A percentile compares a stretch with the other conserved stretches of the same genome.
phyloP scores from a whole-genome alignment of 2,888 invertebrate genomes.

The Agyllia agylla region DNA sequence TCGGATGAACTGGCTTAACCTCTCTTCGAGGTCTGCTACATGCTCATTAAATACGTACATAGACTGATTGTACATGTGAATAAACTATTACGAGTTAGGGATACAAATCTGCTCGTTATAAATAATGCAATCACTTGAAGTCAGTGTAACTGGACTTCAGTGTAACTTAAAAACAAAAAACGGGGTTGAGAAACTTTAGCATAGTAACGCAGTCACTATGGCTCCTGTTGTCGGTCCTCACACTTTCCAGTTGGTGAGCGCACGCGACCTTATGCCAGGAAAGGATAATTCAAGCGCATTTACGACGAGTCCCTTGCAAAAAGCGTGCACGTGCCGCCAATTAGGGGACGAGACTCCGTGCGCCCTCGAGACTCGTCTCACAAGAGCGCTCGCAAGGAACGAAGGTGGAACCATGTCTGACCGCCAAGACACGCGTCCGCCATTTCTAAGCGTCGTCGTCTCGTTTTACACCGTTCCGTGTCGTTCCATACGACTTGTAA shows the following conservation, averaged over 20 bases:
- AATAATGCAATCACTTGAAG: neutral
- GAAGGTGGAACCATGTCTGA: constrained; percentile 80
- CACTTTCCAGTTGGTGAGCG: constrained; percentile 26
- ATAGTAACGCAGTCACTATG: constrained; percentile 24
- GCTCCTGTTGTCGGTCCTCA: neutral
- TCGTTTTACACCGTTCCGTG: constrained; percentile 80
- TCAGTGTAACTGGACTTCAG: neutral
- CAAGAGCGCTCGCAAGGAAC: constrained; percentile 79
- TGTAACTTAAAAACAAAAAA: neutral
- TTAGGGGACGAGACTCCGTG: constrained; percentile 84
- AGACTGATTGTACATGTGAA: neutral
- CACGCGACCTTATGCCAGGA: constrained; percentile 83
- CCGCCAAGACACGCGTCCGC: constrained; percentile 84
- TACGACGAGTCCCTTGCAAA: constrained; percentile 83
- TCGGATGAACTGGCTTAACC: constrained; percentile 85
- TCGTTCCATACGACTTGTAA: constrained; percentile 84
- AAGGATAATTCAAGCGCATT: constrained; percentile 83
- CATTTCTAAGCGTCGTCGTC: constrained; percentile 13
- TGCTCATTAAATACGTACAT: constrained; percentile 32
- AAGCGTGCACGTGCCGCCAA: constrained; percentile 88
- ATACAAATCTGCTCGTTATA: neutral
- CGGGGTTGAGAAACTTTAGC: neutral
- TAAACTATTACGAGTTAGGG: neutral
- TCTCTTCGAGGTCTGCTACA: constrained; percentile 78
- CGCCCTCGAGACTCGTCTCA: constrained; percentile 79